Evolutionary conservation across 2,113 vertebrate genomes (phyloP), one percentile per base, ranked within the genome.

Genomic region (Chloroceryle aenea): DNA sequence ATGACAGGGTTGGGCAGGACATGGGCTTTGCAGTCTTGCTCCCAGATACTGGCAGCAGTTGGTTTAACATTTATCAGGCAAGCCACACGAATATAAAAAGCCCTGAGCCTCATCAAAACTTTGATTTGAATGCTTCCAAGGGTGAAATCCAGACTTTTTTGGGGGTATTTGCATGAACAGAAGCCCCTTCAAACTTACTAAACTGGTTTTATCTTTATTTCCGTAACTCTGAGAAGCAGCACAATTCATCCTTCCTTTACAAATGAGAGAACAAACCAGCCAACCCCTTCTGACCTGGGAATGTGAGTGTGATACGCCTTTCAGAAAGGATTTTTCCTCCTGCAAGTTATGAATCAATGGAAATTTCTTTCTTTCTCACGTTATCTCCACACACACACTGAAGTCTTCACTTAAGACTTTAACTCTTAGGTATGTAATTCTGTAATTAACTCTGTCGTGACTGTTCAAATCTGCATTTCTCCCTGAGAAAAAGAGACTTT

Each of bases 11-110:
- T 23, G 59, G 47, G 63, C 15, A 45, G 32, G 34, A 21, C 23
- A 5, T 3, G 4, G 26, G 26, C 23, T 78, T 59, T 34, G 69
- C 29, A 30, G 16, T 25, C 27, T 19, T 30, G 9, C 15, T n/a
- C 5, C 9, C 9, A 43, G 7, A n/a, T 10, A 7, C 14, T 3
- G 34, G 15, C 10, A 45, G n/a, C 6, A 1, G 16, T 45, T 10
- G n/a, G 7, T 67, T 81, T 61, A 30, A 45, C 6, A 3, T 36
- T 40, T 58, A 23, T 9, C 10, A 40, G 40, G 47, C 53, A 63
- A 86, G 32, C 32, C 12, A 48, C 8, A 13, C 4, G 36, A 6
- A 26, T 1, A 26, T 4, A n/a, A 80, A 86, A 80, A 25, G 18
- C 17, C 36, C 8, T 53, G 25, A 36, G 36, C 18, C 22, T n/a